Percentiles rank a stretch among this genome's conserved stretches.
Evolutionary conservation across 2,797 vertebrate genomes (phyloP).

Genomic region (Gambusia yucatana): DNA sequence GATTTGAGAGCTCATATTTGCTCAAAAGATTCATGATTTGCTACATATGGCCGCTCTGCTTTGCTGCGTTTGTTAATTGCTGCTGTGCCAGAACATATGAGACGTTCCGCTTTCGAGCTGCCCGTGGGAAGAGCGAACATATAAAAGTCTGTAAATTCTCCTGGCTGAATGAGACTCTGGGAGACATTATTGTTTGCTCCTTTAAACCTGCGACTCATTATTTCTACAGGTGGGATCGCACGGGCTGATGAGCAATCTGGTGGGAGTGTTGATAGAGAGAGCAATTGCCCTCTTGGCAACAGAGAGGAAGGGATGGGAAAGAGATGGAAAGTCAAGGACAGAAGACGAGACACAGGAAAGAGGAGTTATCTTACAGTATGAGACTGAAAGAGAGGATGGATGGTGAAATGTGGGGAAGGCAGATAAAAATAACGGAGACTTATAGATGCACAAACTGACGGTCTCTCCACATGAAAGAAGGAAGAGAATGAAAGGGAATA

Average conservation of each 20-base stretch:
- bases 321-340: constrained; percentile 22
- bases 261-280: constrained; percentile 30
- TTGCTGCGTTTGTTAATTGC: constrained; percentile 17
- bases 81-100: constrained; percentile 12
- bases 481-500: constrained; percentile 75
- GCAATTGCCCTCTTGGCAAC: constrained; percentile 7
- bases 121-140: constrained; percentile 16
- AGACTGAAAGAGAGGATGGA: constrained; percentile 42
- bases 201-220: constrained; percentile 15
- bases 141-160: constrained; percentile 16
- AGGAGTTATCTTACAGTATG: constrained; percentile 27
- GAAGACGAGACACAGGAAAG: constrained; percentile 23
- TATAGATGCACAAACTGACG: constrained; percentile 74
- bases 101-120: constrained; percentile 6
- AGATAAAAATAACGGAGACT: constrained; percentile 67
- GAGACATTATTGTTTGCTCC: constrained; percentile 16
- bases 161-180: background rate
- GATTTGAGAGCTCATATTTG: constrained; percentile 7
- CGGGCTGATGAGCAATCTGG: constrained; percentile 23
- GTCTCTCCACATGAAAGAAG: constrained; percentile 73
- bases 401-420: constrained; percentile 44
- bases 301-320: constrained; percentile 2
- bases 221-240: constrained; percentile 32
- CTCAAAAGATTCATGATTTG: constrained; percentile 21
- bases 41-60: constrained; percentile 1